phyloP scores from a whole-genome alignment of 2,888 invertebrate species.

The Parnassius mnemosyne region DNA sequence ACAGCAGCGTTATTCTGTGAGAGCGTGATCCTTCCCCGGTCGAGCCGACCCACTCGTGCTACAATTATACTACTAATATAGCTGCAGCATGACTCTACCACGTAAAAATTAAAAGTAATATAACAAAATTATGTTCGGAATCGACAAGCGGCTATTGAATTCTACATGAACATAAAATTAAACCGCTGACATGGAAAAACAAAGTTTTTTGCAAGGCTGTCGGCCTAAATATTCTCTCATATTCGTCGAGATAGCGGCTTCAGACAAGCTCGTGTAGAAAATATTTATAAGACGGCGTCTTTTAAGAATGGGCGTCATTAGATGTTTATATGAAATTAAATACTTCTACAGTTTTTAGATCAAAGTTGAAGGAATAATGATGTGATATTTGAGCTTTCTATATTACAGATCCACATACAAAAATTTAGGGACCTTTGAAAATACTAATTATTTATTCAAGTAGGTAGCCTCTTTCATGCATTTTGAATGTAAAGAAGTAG shows the following conservation, averaged over 20 bases:
- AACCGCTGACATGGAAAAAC: conserved; percentile 20
- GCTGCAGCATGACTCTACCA: too few species aligned
- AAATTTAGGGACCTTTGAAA: too few species aligned
- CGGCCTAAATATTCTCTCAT: conserved; percentile 21
- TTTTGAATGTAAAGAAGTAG: too few species aligned
- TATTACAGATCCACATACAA: too few species aligned
- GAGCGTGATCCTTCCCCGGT: too few species aligned
- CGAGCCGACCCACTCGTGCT: too few species aligned
- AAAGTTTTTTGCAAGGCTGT: conserved; percentile 8
- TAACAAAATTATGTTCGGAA: not conserved
- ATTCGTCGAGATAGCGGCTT: conserved; percentile 5
- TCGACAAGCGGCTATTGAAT: not conserved
- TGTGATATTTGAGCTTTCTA: not conserved
- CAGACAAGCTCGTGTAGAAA: conserved; percentile 14
- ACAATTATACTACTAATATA: too few species aligned
- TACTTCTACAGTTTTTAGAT: conserved; percentile 2
- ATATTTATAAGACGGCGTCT: conserved; percentile 21
- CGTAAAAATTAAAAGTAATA: too few species aligned
- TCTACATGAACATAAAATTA: conserved; percentile 3
- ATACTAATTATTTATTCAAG: too few species aligned
- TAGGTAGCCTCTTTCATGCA: too few species aligned
- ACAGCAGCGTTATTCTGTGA: too few species aligned
- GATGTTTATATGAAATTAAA: conserved; percentile 2
- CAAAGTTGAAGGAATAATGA: conserved; percentile 12
- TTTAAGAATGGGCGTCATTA: conserved; percentile 12